These are phyloP conservation scores for Mustela lutreola DNA, from an alignment of 2,113 vertebrate genomes.

Conservation along the genomic window DNA sequence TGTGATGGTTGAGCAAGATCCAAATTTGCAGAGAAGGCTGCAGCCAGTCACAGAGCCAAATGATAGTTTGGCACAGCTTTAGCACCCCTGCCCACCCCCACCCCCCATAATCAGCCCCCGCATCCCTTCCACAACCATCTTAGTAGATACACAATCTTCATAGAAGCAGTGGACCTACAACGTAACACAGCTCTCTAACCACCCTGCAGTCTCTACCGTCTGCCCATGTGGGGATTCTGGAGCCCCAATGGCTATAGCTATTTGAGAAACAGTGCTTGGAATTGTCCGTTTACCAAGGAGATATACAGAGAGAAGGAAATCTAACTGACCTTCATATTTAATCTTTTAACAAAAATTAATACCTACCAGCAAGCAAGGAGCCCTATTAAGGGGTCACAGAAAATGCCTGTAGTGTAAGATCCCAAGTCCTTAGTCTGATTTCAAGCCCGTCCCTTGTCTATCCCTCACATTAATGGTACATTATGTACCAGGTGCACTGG, in stretches of 20 bases:
- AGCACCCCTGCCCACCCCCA: too few species aligned
- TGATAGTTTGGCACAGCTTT: not conserved
- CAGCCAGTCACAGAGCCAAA: not conserved
- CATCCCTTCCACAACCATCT: not conserved
- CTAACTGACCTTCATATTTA: not conserved
- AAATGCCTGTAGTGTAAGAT: not conserved
- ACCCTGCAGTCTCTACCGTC: not conserved
- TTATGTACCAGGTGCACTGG: not conserved
- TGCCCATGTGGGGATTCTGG: not conserved
- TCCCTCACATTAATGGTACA: not conserved
- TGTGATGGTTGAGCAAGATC: not conserved
- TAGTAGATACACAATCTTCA: not conserved
- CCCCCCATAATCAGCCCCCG: not conserved
- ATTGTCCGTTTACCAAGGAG: not conserved
- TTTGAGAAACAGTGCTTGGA: not conserved
- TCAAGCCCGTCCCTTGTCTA: not conserved
- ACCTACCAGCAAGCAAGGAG: not conserved
- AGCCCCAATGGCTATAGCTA: not conserved
- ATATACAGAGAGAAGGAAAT: not conserved
- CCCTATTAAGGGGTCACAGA: not conserved
- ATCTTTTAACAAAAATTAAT: conserved; percentile 9
- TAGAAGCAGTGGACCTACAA: not conserved
- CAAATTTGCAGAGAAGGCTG: not conserved
- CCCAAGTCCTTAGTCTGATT: conserved; percentile 1
- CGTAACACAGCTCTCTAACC: not conserved